Evolutionary conservation across 2,797 vertebrate species (phyloP).

Genomic region (Tarsius wallacei): DNA sequence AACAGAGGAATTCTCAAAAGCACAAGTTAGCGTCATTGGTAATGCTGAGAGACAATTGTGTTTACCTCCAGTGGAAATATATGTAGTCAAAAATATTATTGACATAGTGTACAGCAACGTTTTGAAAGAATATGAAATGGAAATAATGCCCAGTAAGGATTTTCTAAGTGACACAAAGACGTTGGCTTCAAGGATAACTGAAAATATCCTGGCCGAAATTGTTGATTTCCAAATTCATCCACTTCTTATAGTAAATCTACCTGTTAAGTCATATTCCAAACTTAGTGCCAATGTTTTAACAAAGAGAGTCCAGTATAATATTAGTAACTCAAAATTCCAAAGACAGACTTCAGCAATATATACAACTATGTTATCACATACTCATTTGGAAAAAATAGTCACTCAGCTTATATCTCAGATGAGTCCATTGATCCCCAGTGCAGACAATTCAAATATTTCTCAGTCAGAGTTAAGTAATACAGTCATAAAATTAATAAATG

Average conservation of each 20-base stretch:
- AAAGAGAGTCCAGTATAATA: slow-evolving; percentile 65
- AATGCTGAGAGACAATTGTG: slow-evolving; percentile 50
- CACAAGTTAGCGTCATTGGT: slow-evolving; percentile 75
- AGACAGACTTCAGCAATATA: slow-evolving; percentile 79
- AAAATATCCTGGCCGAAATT: slow-evolving; percentile 79
- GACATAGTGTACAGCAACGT: slow-evolving; percentile 73
- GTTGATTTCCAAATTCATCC: slow-evolving; percentile 84
- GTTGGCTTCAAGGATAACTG: slow-evolving; percentile 72
- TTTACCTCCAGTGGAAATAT: slow-evolving; percentile 71
- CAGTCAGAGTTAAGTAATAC: slow-evolving; percentile 68
- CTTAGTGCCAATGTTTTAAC: slow-evolving; percentile 74
- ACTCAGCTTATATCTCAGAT: slow-evolving; percentile 80
- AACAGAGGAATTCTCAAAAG: slow-evolving; percentile 75
- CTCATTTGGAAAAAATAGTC: slow-evolving; percentile 82
- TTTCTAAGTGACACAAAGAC: slow-evolving; percentile 80
- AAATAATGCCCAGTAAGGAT: slow-evolving; percentile 68
- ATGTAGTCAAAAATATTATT: slow-evolving; percentile 69
- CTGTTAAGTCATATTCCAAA: slow-evolving; percentile 61
- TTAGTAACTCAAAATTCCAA: slow-evolving; percentile 72
- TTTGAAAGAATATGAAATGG: slow-evolving; percentile 79
- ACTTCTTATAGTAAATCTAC: slow-evolving; percentile 72
- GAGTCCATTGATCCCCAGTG: not conserved
- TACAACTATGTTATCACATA: slow-evolving; percentile 78
- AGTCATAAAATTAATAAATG: slow-evolving; percentile 76
- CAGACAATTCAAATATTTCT: slow-evolving; percentile 31